These are phyloP conservation scores for Incurvaria masculella DNA, from an alignment of 2,888 invertebrate species.

Conservation along the genomic window DNA sequence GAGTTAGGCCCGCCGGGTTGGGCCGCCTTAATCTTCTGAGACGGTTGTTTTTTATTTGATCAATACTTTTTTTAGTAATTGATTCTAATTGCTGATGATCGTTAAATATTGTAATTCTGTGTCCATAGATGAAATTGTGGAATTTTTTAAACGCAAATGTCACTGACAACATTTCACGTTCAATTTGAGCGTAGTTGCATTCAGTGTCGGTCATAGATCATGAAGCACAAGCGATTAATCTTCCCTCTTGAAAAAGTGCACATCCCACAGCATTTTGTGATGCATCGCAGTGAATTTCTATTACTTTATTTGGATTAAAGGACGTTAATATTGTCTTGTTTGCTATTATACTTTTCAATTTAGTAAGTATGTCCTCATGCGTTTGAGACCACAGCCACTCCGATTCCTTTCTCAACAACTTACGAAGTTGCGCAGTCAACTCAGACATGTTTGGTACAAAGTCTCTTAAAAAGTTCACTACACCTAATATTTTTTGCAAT, in stretches of 20 bases:
- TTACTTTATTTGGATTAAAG: not conserved
- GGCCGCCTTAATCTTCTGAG: constrained; percentile 16
- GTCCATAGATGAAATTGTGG: constrained; percentile 17
- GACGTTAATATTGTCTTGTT: constrained; percentile 5
- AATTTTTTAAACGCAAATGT: constrained; percentile 17
- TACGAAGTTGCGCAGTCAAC: constrained; percentile 10
- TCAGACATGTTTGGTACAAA: constrained; percentile 16
- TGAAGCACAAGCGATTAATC: constrained; percentile 6
- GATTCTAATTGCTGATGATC: constrained; percentile 13
- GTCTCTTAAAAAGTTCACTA: constrained; percentile 15
- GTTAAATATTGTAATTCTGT: constrained; percentile 7
- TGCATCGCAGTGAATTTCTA: constrained; percentile 12
- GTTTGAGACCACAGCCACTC: too few relatives aligned
- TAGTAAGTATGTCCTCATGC: too few relatives aligned
- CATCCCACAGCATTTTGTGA: constrained; percentile 14
- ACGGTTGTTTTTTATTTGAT: constrained; percentile 14
- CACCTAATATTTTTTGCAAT: constrained; percentile 6
- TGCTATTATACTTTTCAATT: too few relatives aligned
- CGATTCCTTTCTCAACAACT: too few relatives aligned
- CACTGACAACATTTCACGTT: constrained; percentile 18
- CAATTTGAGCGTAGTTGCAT: constrained; percentile 15
- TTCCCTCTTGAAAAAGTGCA: constrained; percentile 7
- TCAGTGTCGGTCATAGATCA: not conserved
- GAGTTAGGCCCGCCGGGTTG: too few relatives aligned
- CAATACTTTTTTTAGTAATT: constrained; percentile 11